These are phyloP conservation scores for Microtus oregoni DNA, from an alignment of 2,113 vertebrate species.

Conservation along the genomic window DNA sequence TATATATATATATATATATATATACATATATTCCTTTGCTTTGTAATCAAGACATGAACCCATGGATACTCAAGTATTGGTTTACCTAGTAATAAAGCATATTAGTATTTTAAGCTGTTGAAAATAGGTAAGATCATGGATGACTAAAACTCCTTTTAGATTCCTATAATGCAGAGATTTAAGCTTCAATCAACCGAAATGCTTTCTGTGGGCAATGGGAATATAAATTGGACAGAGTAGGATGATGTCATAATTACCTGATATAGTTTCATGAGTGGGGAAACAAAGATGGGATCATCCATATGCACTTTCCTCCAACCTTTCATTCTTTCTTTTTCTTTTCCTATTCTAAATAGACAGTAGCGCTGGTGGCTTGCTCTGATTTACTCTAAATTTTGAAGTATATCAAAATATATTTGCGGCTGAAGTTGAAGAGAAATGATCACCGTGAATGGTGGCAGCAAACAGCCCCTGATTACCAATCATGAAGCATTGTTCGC, in stretches of 20 bases:
- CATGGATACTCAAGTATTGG: not conserved
- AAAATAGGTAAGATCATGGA: not conserved
- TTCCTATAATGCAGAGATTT: not conserved
- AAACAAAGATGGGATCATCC: not conserved
- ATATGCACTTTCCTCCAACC: not conserved
- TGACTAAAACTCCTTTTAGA: not conserved
- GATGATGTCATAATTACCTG: not conserved
- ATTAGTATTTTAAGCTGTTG: not conserved
- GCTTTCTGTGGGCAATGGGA: not conserved
- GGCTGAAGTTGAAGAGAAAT: conserved; percentile 28
- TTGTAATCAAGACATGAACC: not conserved
- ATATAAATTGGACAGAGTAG: not conserved
- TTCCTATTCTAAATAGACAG: not conserved
- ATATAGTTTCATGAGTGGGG: not conserved
- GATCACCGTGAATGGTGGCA: not conserved
- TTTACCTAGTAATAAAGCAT: not conserved
- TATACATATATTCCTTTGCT: not conserved
- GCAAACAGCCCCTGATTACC: conserved; percentile 19
- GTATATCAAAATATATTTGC: not conserved
- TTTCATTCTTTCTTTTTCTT: not conserved
- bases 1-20: too few relatives aligned
- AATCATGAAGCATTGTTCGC: conserved; percentile 33
- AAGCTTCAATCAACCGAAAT: not conserved
- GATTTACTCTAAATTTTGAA: conserved; percentile 23
- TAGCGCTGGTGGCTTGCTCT: not conserved